Base-by-base conservation (phyloP, 2,113 vertebrate genomes). In the Pluvianellus socialis region DNA sequence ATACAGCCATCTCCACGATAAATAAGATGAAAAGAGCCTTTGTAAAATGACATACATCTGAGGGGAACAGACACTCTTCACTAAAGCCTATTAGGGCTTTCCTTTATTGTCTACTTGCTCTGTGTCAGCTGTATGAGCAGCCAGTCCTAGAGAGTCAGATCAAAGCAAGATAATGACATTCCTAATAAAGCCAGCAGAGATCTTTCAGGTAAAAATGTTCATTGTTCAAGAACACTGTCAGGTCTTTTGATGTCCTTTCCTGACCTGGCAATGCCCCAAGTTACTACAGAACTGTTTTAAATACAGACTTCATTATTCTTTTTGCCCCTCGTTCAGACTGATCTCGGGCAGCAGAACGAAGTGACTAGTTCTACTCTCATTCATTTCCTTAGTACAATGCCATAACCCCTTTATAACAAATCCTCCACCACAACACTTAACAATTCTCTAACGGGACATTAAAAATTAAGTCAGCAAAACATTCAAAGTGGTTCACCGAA, bases 151-250 rank as follows among this genome's bases (percentile, higher is more conserved):
- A 73, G 58, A 70, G 53, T 28, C 62, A 63, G 75, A 95, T 92
- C 88, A 94, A 88, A 95, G 88, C 79, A 47, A 86, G 55, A 68
- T 74, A 95, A 95, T 67, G 55, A 45, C 79, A 66, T 26, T 59
- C 50, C 79, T 86, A 67, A 80, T 63, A 86, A 52, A 55, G 67
- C 67, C 72, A 88, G 87, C 71, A 88, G 44, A 93, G 52, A 56
- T 53, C 68, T 89, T 73, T 81, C 94, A 92, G 82, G 88, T 91
- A 61, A 73, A 91, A 84, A 52, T 49, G 63, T n/a, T 92, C 65
- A 77, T 81, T 75, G 70, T 86, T 84, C 32, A 67, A 91, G 56
- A 95, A 42, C 61, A 38, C 22, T 58, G 22, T 53, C 86, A 62
- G 66, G 63, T 74, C 33, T 58, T 92, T 92, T 86, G 42, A 92